phyloP scores from a whole-genome alignment of 2,113 vertebrate genomes.

The Myrmophylax atrothorax region DNA sequence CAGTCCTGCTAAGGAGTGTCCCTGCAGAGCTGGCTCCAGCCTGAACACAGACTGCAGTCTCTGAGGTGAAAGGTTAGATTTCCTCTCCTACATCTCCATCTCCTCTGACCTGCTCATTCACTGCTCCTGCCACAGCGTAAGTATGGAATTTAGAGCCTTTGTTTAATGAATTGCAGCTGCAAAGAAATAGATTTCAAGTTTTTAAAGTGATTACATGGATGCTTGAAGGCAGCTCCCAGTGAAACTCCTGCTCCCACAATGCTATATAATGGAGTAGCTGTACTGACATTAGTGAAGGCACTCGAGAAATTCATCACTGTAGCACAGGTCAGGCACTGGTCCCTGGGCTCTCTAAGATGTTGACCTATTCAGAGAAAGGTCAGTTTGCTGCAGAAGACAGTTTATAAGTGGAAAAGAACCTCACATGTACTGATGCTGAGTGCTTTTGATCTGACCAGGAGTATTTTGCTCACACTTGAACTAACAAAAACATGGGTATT shows the following conservation, averaged over 20 bases:
- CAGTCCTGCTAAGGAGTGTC: background rate
- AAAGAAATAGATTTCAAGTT: background rate
- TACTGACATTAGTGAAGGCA: background rate
- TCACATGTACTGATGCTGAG: background rate
- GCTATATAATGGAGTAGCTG: background rate
- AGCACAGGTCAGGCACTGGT: conserved; percentile 21
- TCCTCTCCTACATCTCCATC: background rate
- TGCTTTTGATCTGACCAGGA: background rate
- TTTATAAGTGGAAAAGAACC: conserved; percentile 2
- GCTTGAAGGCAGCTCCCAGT: background rate
- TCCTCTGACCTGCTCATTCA: background rate
- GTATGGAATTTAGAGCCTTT: background rate
- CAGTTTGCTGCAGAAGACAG: conserved; percentile 21
- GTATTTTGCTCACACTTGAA: background rate
- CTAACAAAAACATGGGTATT: background rate
- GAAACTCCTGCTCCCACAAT: background rate
- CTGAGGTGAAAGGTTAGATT: conserved; percentile 12
- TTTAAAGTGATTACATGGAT: background rate
- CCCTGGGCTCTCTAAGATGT: background rate
- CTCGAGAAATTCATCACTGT: background rate
- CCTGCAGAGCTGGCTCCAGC: background rate
- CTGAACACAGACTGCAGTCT: background rate
- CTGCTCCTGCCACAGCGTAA: background rate
- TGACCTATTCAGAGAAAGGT: conserved; percentile 64
- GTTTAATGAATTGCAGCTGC: background rate